These are phyloP conservation scores for Mesopsocus fuscifrons DNA, from an alignment of 2,888 invertebrate genomes.

Conservation along the genomic window DNA sequence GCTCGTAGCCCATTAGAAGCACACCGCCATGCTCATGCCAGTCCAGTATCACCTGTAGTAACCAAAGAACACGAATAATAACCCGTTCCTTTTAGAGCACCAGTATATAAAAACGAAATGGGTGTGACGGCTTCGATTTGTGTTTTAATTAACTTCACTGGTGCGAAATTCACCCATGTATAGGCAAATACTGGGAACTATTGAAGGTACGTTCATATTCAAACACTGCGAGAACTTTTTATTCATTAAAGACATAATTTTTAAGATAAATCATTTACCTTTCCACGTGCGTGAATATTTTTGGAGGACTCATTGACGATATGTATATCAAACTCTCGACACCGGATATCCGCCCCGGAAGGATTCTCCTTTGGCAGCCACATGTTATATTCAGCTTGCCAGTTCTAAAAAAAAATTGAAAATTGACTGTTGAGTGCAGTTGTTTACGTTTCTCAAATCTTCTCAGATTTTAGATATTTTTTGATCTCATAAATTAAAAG, in stretches of 20 bases:
- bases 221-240: too few species aligned
- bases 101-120: too few species aligned
- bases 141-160: too few species aligned
- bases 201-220: too few species aligned
- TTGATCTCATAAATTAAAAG: too few species aligned
- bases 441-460: neutral
- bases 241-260: conserved; percentile 26
- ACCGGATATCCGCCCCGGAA: conserved; percentile 38
- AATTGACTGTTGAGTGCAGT: neutral
- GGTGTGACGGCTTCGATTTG: too few species aligned
- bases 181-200: too few species aligned
- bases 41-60: conserved; percentile 33
- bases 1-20: conserved; percentile 89
- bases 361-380: conserved; percentile 69
- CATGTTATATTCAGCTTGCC: conserved; percentile 90
- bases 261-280: conserved; percentile 32
- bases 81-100: too few species aligned
- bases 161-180: too few species aligned
- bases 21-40: conserved; percentile 86
- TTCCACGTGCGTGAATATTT: conserved; percentile 68
- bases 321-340: conserved; percentile 70
- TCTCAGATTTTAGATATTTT: too few species aligned
- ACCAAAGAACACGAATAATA: too few species aligned
- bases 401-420: conserved; percentile 24
- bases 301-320: conserved; percentile 90